Percentiles rank a stretch among this genome's conserved stretches.
Evolutionary conservation across 2,888 invertebrate species (phyloP).

Genomic region (Acronicta alni): DNA sequence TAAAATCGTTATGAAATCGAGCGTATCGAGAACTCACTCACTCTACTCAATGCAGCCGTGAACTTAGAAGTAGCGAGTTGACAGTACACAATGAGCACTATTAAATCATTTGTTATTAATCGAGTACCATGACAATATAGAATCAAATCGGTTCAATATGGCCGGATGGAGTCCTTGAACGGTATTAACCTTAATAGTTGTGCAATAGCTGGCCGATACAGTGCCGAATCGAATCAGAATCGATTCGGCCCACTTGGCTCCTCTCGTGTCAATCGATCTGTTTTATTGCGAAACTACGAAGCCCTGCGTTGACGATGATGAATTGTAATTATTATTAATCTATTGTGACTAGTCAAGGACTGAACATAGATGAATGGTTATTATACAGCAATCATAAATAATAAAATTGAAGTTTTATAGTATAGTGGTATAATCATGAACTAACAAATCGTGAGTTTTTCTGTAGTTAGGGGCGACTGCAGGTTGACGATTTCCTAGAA

Average conservation of each 20-base stretch:
- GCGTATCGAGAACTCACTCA: slow-evolving; percentile 66
- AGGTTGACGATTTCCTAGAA: too few relatives aligned
- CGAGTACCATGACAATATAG: slow-evolving; percentile 68
- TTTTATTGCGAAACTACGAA: slow-evolving; percentile 69
- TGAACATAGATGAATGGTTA: slow-evolving; percentile 58
- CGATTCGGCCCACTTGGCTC: slow-evolving; percentile 75
- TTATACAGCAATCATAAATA: slow-evolving; percentile 26
- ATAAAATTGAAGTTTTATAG: too few relatives aligned
- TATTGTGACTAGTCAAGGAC: slow-evolving; percentile 71
- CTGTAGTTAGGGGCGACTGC: too few relatives aligned
- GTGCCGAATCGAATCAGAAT: slow-evolving; percentile 77
- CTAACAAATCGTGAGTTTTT: too few relatives aligned
- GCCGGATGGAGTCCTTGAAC: slow-evolving; percentile 79
- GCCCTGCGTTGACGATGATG: slow-evolving; percentile 72
- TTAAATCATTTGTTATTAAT: slow-evolving; percentile 75
- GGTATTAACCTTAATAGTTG: slow-evolving; percentile 77
- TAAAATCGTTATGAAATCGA: slow-evolving; percentile 71
- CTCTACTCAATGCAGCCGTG: slow-evolving; percentile 69
- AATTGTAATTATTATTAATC: slow-evolving; percentile 71
- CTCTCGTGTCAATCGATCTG: slow-evolving; percentile 70
- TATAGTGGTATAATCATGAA: too few relatives aligned
- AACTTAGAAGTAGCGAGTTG: slow-evolving; percentile 68
- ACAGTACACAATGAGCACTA: slow-evolving; percentile 69
- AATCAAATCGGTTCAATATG: slow-evolving; percentile 70
- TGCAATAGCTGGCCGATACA: slow-evolving; percentile 71